phyloP scores from a whole-genome alignment of 2,888 invertebrate genomes.

The Drosophila anomelani region DNA sequence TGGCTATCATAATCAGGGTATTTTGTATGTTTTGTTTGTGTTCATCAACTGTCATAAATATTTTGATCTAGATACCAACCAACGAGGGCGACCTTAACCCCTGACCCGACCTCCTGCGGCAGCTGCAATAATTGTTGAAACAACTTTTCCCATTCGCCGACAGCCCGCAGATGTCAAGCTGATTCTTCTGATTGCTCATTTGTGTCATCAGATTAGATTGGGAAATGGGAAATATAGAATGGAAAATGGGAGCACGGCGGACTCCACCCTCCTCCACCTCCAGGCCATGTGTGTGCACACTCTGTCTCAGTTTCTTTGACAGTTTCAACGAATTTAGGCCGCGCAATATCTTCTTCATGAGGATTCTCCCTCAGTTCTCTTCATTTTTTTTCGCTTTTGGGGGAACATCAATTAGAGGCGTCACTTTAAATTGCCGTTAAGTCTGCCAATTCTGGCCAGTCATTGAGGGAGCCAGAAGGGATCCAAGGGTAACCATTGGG shows the following conservation, averaged over 20 bases:
- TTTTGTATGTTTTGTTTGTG: background rate
- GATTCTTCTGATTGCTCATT: constrained; percentile 64
- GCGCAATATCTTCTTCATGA: constrained; percentile 21
- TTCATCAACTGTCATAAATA: constrained; percentile 40
- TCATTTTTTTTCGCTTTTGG: background rate
- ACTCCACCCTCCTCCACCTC: constrained; percentile 1
- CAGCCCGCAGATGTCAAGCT: constrained; percentile 54
- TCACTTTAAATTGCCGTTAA: constrained; percentile 70
- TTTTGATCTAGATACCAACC: constrained; percentile 32
- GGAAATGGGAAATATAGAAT: constrained; percentile 37
- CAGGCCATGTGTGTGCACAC: constrained; percentile 33
- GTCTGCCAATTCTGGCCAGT: constrained; percentile 67
- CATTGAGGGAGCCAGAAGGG: constrained; percentile 36
- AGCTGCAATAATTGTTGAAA: constrained; percentile 36
- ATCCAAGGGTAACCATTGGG: constrained; percentile 9
- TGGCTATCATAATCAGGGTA: constrained; percentile 19
- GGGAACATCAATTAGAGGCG: constrained; percentile 50
- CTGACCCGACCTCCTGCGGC: constrained; percentile 19
- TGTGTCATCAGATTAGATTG: constrained; percentile 69
- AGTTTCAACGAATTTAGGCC: constrained; percentile 33
- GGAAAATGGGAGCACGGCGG: constrained; percentile 12
- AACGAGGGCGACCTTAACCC: constrained; percentile 23
- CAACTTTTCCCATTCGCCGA: constrained; percentile 46
- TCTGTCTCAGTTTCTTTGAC: constrained; percentile 41
- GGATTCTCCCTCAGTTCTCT: background rate